Conservation (phyloP, 2,797 vertebrate species). For the Macropus fuliginosus region DNA sequence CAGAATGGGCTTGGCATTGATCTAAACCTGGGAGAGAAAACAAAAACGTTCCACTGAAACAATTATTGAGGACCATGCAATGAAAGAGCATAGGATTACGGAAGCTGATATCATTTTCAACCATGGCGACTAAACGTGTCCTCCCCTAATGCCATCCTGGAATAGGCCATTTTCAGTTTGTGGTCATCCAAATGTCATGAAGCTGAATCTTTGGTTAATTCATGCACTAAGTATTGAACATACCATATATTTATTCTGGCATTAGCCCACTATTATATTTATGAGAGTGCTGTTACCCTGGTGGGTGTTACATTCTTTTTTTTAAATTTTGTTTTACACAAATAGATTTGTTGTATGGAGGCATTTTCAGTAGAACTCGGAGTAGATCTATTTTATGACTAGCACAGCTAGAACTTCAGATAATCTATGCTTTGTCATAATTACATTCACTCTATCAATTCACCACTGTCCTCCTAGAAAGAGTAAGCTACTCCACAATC, state of each 20-base stretch:
- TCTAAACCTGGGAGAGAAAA: not conserved
- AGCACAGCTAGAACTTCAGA: conserved; percentile 9
- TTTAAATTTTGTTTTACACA: not conserved
- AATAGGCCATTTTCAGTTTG: not conserved
- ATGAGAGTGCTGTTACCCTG: conserved; percentile 30
- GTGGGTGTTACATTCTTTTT: not conserved
- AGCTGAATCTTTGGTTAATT: not conserved
- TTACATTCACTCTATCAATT: conserved; percentile 34
- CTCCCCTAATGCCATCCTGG: not conserved
- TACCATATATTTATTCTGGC: not conserved
- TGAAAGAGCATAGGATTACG: not conserved
- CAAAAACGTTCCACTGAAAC: not conserved
- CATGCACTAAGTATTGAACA: conserved; percentile 1
- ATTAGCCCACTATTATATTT: conserved; percentile 7
- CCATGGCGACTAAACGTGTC: not conserved
- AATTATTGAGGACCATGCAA: not conserved
- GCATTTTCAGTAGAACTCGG: not conserved
- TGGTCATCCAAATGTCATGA: not conserved
- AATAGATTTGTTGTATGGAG: not conserved
- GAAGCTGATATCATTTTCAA: not conserved
- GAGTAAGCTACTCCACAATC: conserved; percentile 24
- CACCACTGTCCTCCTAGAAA: not conserved
- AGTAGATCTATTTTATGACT: conserved; percentile 16
- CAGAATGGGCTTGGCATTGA: not conserved
- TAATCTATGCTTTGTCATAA: not conserved